These are phyloP conservation scores for Anabacerthia variegaticeps DNA, from an alignment of 2,797 vertebrate species.

Conservation along the genomic window DNA sequence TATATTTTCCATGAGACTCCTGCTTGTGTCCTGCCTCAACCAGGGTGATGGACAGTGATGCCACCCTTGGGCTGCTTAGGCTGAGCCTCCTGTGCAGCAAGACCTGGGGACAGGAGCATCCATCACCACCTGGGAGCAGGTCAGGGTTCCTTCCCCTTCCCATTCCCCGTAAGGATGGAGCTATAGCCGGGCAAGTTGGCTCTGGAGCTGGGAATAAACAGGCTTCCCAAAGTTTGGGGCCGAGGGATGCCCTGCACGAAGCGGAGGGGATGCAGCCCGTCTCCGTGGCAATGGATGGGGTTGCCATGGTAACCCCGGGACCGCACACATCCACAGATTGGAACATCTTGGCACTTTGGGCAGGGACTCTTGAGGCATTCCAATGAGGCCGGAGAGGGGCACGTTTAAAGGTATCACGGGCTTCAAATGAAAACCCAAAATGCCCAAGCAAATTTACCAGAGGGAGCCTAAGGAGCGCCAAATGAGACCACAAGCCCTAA, in stretches of 20 bases:
- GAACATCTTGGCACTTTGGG: constrained; percentile 77
- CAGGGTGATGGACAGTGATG: background rate
- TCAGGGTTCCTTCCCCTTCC: background rate
- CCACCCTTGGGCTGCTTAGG: constrained; percentile 22
- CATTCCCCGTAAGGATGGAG: background rate
- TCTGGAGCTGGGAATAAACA: constrained; percentile 33
- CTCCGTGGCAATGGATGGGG: constrained; percentile 68
- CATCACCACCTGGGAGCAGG: background rate
- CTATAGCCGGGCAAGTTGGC: background rate
- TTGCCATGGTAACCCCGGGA: constrained; percentile 73
- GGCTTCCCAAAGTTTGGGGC: constrained; percentile 52
- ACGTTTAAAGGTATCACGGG: constrained; percentile 62
- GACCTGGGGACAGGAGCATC: background rate
- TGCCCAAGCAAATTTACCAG: background rate
- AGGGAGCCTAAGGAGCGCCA: constrained; percentile 27
- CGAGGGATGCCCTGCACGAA: constrained; percentile 41
- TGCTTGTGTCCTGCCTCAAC: background rate
- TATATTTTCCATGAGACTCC: background rate
- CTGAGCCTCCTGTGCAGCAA: background rate
- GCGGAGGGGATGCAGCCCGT: constrained; percentile 60
- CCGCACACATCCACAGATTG: constrained; percentile 78
- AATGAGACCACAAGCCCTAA: constrained; percentile 47
- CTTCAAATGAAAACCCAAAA: constrained; percentile 16
- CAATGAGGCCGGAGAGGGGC: constrained; percentile 61
- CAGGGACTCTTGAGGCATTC: constrained; percentile 81